Base-by-base conservation (phyloP, 1,140 invertebrate species). In the Ceratoteleas bidentatus region DNA sequence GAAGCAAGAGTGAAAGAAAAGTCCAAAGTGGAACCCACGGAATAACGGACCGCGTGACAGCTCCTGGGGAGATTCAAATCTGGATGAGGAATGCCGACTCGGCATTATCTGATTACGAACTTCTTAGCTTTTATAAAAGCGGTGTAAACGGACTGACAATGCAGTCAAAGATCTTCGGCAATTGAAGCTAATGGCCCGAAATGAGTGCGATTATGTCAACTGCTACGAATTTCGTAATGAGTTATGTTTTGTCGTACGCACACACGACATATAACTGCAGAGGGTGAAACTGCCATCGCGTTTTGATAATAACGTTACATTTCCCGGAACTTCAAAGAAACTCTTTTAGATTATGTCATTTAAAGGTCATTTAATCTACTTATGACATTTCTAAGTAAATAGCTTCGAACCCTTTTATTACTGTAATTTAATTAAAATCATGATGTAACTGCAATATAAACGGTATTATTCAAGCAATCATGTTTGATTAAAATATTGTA, bases 11-110 rank as follows among this genome's bases (percentile, higher is more conserved):
- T 72, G 73, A 69, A 80, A 81, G 75, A 79, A 80, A 74, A 79
- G 64, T 72, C 68, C 70, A 49, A 83, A 81, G 73, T 83, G 64
- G 62, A 81, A 85, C 76, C 76, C 72, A 73, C 64, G 56, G 80
- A 80, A 83, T 85, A 83, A 83, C 84, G 84, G 84, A 76, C 83
- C 68, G 52, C 73, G 73, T 83, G 84, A 83, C 84, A 85, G 80
- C 68, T 82, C 60, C 60, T 62, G 68, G 64, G 50, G 76, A 85
- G 80, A 83, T 83, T 85, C 73, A 68, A 85, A 85, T 85, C 84
- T 81, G 73, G 47, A 85, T 85, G 84, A 85, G 70, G 80, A 83
- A 85, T 83, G 80, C 75, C 66, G 43, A 56, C 50, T 52, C 53
- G 49, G 38, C 53, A 70, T 83, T 82, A 85, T 85, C 83, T 82